These are phyloP conservation scores for Tokudaia muenninki DNA, from an alignment of 2,797 vertebrate genomes.

Conservation along the genomic window DNA sequence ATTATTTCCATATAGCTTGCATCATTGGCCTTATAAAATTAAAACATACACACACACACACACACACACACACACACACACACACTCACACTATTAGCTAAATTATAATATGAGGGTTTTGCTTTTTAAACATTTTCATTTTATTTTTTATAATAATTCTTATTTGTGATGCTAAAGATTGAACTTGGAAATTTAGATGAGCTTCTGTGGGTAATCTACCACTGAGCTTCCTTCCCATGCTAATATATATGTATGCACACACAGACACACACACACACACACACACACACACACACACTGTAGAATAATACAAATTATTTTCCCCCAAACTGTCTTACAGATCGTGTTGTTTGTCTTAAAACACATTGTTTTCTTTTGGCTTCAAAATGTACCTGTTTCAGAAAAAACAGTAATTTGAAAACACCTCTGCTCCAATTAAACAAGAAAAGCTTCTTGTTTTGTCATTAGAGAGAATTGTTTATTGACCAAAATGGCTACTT, in stretches of 20 bases:
- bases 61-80: too few species aligned
- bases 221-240: not conserved
- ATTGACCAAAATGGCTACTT: not conserved
- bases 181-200: too few species aligned
- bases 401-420: slow-evolving; percentile 60
- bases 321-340: not conserved
- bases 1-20: not conserved
- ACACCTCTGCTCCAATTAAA: slow-evolving; percentile 52
- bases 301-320: not conserved
- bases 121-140: not conserved
- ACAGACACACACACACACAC: not conserved
- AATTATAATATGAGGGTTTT: not conserved
- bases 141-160: not conserved
- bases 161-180: not conserved
- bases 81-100: not conserved
- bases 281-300: not conserved
- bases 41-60: too few species aligned
- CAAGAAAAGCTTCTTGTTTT: not conserved
- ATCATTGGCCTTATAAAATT: not conserved
- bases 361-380: not conserved
- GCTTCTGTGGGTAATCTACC: too few species aligned
- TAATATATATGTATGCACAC: not conserved
- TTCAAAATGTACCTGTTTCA: not conserved
- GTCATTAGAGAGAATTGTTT: not conserved
- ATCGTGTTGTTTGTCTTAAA: not conserved